Base-by-base conservation (phyloP, 1,140 invertebrate species). In the Bombus ignitus region DNA sequence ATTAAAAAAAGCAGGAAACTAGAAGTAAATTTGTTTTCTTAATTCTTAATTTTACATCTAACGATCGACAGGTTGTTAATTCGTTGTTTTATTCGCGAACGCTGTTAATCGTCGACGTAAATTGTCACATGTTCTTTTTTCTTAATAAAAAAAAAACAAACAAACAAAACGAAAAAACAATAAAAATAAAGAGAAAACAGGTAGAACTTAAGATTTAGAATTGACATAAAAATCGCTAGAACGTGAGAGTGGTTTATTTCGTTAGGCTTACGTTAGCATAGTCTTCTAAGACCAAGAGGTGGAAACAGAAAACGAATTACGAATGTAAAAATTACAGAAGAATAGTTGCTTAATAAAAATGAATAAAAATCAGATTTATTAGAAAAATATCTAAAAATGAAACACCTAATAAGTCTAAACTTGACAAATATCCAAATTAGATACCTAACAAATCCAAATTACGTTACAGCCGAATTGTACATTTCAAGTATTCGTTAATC, bases 111-210 rank as follows among this genome's bases (percentile, higher is more conserved):
- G 62, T 66, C 15, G n/a, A 37, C 22, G 18, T 35, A 8, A 68
- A 35, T 37, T 25, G 18, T 66, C 32, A 35, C 2, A 66, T n/a
- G 12, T 15, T n/a, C 3, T n/a, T 42, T n/a, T n/a, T 42, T 72
- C 35, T 57, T 75, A 57, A 25, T 57, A 66, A 35, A 62, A 32
- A 32, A 32, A 81, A 81, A 35, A 32, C 0, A 53, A 22, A 53
- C 5, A 1, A 22, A 22, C 5, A 18, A 53, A 53, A 18, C 1
- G 0, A 9, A 10, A 0, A 2, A 39, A 18, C n/a, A 0, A 18
- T 18, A 22, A 53, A 6, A 53, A 53, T 53, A 53, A 8, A 22
- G 18, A 53, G 47, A 22, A 53, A 53, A 53, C 25, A n/a, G 37
- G 3, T 32, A 18, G 6, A 57, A 28, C 35, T 75, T 57, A 75